A percentile compares a stretch with the other conserved stretches of the same genome.
Conservation (phyloP, 2,888 invertebrate genomes). For the Drosophila robusta region DNA sequence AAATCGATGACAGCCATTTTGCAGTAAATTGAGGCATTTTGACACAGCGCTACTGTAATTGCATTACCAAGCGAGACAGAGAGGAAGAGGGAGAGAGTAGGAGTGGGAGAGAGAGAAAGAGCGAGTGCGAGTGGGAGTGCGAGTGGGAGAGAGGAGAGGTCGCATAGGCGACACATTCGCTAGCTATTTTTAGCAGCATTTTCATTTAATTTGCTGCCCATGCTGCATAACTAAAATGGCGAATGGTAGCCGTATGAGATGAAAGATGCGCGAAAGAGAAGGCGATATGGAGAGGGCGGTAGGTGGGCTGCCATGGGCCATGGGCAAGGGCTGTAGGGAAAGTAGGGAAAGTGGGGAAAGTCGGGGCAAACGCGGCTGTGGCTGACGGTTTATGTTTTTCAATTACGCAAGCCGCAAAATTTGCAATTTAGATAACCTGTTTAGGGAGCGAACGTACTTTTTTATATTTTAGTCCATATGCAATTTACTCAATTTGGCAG, state of each 20-base stretch:
- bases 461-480: slow-evolving; percentile 25
- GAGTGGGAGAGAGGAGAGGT: not conserved
- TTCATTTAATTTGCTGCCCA: slow-evolving; percentile 76
- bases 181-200: slow-evolving; percentile 72
- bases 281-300: not conserved
- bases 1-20: slow-evolving; percentile 77
- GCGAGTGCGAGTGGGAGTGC: too few relatives aligned
- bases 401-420: slow-evolving; percentile 70
- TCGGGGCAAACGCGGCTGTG: slow-evolving; percentile 4
- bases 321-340: not conserved
- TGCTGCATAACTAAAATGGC: slow-evolving; percentile 71
- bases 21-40: slow-evolving; percentile 75
- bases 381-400: slow-evolving; percentile 54
- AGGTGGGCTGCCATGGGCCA: not conserved
- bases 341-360: not conserved
- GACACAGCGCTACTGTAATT: slow-evolving; percentile 66
- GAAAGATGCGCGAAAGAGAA: slow-evolving; percentile 16
- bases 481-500: slow-evolving; percentile 48
- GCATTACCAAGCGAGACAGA: slow-evolving; percentile 41
- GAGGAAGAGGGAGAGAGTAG: not conserved
- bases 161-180: slow-evolving; percentile 39
- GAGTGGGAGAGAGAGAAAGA: too few relatives aligned
- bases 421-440: slow-evolving; percentile 74
- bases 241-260: slow-evolving; percentile 47
- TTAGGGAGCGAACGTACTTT: slow-evolving; percentile 20